Evolutionary conservation across 2,113 vertebrate genomes (phyloP).

Genomic region (Daboia siamensis): DNA sequence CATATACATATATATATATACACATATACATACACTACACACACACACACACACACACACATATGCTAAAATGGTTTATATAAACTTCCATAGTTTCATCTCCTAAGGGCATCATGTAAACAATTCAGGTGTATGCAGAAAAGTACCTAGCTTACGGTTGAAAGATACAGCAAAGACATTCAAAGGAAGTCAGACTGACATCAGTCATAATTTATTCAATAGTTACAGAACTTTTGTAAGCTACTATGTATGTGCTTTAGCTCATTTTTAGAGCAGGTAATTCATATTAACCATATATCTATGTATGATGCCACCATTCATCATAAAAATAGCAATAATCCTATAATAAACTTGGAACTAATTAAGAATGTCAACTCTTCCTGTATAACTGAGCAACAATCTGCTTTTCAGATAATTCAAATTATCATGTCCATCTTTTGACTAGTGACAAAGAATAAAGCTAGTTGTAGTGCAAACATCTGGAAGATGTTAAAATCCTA

Average conservation of each 20-base stretch:
- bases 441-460: not conserved
- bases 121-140: not conserved
- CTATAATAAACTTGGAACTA: not conserved
- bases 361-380: not conserved
- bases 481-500: not conserved
- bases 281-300: not conserved
- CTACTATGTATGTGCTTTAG: not conserved
- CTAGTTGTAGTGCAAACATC: not conserved
- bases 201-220: not conserved
- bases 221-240: not conserved
- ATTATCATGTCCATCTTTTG: not conserved
- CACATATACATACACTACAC: too few species aligned
- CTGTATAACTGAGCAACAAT: not conserved
- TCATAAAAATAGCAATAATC: not conserved
- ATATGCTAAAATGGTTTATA: not conserved
- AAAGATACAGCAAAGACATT: not conserved
- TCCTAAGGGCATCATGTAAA: not conserved
- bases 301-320: not conserved
- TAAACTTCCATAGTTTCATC: not conserved
- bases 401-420: not conserved
- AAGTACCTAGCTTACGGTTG: not conserved
- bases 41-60: too few species aligned
- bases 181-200: not conserved
- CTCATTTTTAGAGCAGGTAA: too few species aligned
- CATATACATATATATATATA: too few species aligned